These are phyloP conservation scores for Vulpes lagopus DNA, from an alignment of 2,113 vertebrate species.

Conservation along the genomic window DNA sequence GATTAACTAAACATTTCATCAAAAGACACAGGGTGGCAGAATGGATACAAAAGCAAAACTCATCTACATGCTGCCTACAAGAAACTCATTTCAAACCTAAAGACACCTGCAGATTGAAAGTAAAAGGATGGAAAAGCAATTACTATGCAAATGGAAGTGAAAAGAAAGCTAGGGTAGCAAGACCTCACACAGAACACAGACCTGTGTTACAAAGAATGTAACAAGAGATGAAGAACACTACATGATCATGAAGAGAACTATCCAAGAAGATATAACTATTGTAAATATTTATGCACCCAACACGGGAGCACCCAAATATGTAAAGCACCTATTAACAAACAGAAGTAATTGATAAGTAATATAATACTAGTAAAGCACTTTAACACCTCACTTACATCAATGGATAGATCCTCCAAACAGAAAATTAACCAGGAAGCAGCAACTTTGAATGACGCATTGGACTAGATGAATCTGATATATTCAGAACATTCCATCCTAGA, in stretches of 20 bases:
- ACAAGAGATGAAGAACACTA: background rate
- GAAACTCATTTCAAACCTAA: background rate
- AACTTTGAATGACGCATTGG: background rate
- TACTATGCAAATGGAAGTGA: background rate
- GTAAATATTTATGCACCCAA: background rate
- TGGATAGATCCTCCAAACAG: background rate
- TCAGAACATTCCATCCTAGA: background rate
- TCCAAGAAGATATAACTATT: background rate
- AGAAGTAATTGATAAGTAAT: background rate
- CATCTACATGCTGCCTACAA: background rate
- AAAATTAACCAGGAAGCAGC: background rate
- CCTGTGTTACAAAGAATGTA: background rate
- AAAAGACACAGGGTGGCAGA: background rate
- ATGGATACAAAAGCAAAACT: background rate
- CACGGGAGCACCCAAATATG: background rate
- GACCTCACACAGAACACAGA: background rate
- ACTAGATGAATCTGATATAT: background rate
- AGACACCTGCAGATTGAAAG: background rate
- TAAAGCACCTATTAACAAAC: background rate
- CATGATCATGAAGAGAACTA: background rate
- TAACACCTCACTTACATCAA: background rate
- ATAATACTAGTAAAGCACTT: background rate
- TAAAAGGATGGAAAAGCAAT: background rate
- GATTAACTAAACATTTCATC: background rate
- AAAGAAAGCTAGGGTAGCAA: background rate